Evolutionary conservation across 2,797 vertebrate genomes (phyloP).

Genomic region (Caiman crocodilus): DNA sequence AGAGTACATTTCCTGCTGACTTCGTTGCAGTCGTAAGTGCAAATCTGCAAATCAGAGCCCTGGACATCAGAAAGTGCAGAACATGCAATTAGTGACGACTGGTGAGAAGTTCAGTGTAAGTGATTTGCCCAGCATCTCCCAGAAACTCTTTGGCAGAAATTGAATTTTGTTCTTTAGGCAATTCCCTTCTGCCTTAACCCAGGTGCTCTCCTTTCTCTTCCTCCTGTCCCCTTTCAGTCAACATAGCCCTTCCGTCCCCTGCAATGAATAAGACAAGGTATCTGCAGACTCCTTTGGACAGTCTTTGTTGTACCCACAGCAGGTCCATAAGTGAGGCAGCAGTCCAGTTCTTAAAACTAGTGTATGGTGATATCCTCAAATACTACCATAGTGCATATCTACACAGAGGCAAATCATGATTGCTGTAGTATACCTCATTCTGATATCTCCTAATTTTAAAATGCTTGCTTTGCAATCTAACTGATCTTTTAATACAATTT

Average conservation of each 20-base stretch:
- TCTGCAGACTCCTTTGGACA: not conserved
- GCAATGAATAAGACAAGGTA: not conserved
- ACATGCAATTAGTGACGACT: not conserved
- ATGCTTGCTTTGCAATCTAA: not conserved
- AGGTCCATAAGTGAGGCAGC: not conserved
- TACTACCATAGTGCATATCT: not conserved
- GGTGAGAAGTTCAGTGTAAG: not conserved
- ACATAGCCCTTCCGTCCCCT: not conserved
- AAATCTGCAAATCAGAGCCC: too few relatives aligned
- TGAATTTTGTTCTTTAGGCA: not conserved
- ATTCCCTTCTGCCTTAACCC: not conserved
- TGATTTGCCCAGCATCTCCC: rapidly evolving
- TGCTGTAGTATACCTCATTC: not conserved
- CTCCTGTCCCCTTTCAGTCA: not conserved
- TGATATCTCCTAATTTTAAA: not conserved
- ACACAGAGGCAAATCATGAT: not conserved
- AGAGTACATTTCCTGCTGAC: not conserved
- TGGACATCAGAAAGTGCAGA: not conserved
- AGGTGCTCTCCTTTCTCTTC: not conserved
- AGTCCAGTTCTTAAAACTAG: not conserved
- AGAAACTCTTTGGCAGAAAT: not conserved
- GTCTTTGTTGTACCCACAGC: not conserved
- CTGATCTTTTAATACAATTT: not conserved
- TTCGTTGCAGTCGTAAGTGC: not conserved
- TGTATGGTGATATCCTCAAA: not conserved